These are phyloP conservation scores for Zapus hudsonius DNA, from an alignment of 2,113 vertebrate species.

Conservation along the genomic window DNA sequence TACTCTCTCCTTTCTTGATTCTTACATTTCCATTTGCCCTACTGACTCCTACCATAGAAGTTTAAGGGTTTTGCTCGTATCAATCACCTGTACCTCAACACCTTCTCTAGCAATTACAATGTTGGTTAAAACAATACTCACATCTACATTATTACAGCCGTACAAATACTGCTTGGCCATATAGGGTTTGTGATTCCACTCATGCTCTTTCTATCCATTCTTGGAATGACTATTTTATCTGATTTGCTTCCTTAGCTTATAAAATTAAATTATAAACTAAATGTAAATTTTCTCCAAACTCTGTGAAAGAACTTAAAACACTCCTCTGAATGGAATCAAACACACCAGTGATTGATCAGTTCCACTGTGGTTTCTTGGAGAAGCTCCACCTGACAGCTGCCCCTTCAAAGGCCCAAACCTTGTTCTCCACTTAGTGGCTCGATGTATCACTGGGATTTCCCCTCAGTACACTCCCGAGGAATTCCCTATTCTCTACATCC, in stretches of 20 bases:
- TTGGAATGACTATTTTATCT: conserved; percentile 1
- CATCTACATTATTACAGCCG: background rate
- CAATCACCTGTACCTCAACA: background rate
- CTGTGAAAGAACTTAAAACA: background rate
- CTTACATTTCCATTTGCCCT: background rate
- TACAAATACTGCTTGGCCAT: background rate
- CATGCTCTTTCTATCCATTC: background rate
- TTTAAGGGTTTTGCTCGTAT: background rate
- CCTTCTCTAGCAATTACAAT: background rate
- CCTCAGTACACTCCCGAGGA: background rate
- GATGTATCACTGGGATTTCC: background rate
- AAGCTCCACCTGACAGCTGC: background rate
- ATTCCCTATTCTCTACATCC: background rate
- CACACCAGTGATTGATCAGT: background rate
- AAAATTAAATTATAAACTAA: conserved; percentile 21
- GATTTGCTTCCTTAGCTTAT: conserved; percentile 9
- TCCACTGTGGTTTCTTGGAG: background rate
- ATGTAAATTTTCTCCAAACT: background rate
- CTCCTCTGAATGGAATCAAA: background rate
- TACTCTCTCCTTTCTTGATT: background rate
- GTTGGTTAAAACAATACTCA: background rate
- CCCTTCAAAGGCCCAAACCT: background rate
- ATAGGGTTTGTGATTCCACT: background rate
- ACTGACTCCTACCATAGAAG: background rate
- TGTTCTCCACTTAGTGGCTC: background rate